These are phyloP conservation scores for Aproaerema taeniolella DNA, from an alignment of 2,888 invertebrate genomes.

Conservation along the genomic window DNA sequence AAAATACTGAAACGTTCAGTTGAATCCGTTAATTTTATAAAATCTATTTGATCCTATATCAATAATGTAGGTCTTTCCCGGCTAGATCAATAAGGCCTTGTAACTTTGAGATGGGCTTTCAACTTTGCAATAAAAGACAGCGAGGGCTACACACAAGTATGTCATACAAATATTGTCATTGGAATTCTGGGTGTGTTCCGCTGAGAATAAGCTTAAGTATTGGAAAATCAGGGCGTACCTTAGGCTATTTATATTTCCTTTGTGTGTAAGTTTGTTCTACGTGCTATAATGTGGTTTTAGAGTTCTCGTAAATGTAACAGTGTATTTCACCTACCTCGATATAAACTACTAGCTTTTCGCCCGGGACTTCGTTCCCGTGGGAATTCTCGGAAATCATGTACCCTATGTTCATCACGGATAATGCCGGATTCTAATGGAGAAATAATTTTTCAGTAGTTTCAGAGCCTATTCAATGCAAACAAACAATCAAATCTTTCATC, in stretches of 20 bases:
- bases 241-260: neutral
- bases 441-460: no score
- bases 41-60: neutral
- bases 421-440: no score
- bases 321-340: no score
- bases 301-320: no score
- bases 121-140: constrained; percentile 11
- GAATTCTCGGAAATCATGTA: no score
- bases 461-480: no score
- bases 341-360: no score
- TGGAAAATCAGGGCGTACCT: constrained; percentile 5
- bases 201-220: constrained; percentile 2
- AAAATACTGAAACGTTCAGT: no score
- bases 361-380: no score
- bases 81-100: constrained; percentile 9
- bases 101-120: constrained; percentile 6
- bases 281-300: neutral
- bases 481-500: no score
- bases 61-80: neutral
- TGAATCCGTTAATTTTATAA: no score
- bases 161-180: constrained; percentile 6
- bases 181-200: neutral
- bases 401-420: no score
- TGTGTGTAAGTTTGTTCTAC: neutral
- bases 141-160: neutral